Evolutionary conservation across 2,113 vertebrate genomes (phyloP).

Genomic region (Leptobrachium leishanense): DNA sequence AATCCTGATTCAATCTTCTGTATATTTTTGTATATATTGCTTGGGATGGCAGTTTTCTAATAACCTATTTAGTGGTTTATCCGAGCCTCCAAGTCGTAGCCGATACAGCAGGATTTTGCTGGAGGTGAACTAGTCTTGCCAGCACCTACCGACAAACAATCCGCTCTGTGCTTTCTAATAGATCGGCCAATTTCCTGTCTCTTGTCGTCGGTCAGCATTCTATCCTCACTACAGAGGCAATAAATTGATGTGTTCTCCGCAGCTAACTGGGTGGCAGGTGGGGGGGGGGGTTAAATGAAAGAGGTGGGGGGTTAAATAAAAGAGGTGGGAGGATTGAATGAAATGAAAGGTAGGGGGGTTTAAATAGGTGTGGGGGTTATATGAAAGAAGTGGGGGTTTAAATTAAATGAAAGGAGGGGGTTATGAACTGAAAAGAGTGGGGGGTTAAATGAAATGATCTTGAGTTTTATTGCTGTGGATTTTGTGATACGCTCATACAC

Average conservation of each 20-base stretch:
- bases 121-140: not conserved
- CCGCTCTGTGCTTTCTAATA: not conserved
- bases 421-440: no score
- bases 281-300: not conserved
- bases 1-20: not conserved
- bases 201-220: not conserved
- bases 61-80: not conserved
- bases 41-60: not conserved
- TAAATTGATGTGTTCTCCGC: not conserved
- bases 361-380: no score
- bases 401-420: no score
- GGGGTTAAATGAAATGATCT: no score
- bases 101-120: not conserved
- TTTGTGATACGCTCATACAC: no score
- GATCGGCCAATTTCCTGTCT: not conserved
- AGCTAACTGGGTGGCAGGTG: not conserved
- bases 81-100: not conserved
- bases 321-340: no score
- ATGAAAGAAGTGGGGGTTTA: no score
- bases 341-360: no score
- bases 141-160: not conserved
- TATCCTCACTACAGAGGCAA: not conserved
- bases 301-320: no score
- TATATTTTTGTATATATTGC: not conserved
- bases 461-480: no score